A percentile compares a stretch with the other conserved stretches of the same genome.
phyloP scores from a whole-genome alignment of 2,888 invertebrate species.

The Tuta absoluta region DNA sequence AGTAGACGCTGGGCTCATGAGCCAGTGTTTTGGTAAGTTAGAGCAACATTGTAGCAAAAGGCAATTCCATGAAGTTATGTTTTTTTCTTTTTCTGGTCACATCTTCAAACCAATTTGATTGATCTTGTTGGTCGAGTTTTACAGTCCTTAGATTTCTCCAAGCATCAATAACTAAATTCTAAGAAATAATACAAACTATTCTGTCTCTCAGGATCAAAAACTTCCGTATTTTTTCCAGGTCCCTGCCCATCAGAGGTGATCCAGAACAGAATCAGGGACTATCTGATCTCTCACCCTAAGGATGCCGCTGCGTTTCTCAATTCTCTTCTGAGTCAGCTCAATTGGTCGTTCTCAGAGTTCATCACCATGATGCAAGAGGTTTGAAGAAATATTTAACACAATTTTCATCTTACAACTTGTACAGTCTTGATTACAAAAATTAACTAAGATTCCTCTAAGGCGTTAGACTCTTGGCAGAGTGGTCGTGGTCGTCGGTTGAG shows the following conservation, averaged over 20 bases:
- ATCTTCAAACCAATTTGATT: no score
- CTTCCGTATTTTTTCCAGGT: slow-evolving; percentile 63
- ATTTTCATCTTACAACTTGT: not conserved
- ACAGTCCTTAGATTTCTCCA: no score
- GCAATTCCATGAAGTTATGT: no score
- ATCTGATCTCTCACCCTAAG: slow-evolving; percentile 82
- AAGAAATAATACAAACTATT: no score
- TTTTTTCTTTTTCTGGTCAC: no score
- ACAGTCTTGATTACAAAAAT: no score
- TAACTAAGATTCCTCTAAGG: no score
- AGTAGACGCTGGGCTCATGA: slow-evolving; percentile 76
- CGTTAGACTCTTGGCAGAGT: no score
- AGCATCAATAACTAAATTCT: no score
- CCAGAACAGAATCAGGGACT: slow-evolving; percentile 83
- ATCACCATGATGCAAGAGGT: slow-evolving; percentile 92
- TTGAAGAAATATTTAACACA: slow-evolving; percentile 11
- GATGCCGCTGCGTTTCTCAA: slow-evolving; percentile 87
- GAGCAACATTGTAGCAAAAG: not conserved
- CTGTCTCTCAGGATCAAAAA: no score
- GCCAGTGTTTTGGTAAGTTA: slow-evolving; percentile 72
- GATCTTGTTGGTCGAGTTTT: no score
- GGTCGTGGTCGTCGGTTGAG: no score
- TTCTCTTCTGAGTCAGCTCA: slow-evolving; percentile 89
- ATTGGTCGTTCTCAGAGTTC: slow-evolving; percentile 95
- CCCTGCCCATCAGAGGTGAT: slow-evolving; percentile 85